Evolutionary conservation across 37 sponge, comb jelly and placozoan genomes (phyloP).

Genomic region (Amphimedon queenslandica): DNA sequence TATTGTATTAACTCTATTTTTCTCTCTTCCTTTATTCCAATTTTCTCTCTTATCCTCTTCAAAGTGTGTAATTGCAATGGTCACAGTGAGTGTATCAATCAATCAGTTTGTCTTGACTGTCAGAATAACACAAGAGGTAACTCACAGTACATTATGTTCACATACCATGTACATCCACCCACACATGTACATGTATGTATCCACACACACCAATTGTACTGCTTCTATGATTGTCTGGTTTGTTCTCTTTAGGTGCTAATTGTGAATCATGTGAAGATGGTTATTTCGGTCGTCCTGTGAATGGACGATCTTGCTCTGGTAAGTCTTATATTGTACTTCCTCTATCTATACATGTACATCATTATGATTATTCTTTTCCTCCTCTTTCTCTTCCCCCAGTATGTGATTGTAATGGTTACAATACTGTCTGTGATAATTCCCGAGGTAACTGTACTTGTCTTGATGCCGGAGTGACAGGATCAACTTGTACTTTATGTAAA

Average conservation of each 20-base stretch:
- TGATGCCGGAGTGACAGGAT: slow-evolving; percentile 42
- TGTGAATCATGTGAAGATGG: slow-evolving; percentile 46
- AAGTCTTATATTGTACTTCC: no score
- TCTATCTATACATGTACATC: no score
- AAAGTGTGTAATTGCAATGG: slow-evolving; percentile 81
- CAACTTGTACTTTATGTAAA: slow-evolving; percentile 30
- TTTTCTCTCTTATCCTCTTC: neutral
- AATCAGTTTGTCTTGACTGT: slow-evolving; percentile 44
- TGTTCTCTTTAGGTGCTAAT: slow-evolving; percentile 32
- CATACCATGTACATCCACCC: no score
- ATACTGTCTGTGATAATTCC: slow-evolving; percentile 31
- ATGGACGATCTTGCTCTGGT: slow-evolving; percentile 63
- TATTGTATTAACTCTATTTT: no score
- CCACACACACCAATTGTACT: no score
- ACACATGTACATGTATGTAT: no score
- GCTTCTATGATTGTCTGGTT: no score
- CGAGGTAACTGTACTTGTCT: slow-evolving; percentile 57
- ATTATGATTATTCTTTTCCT: no score
- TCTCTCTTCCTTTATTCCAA: neutral
- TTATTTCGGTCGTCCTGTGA: slow-evolving; percentile 45
- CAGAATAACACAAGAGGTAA: slow-evolving; percentile 54
- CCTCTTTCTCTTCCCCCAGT: slow-evolving; percentile 28
- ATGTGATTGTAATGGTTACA: slow-evolving; percentile 74
- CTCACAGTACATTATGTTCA: no score
- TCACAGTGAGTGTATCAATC: slow-evolving; percentile 58